Percentiles rank a stretch among this genome's conserved stretches.
Conservation (phyloP, 37 sponge, comb jelly and placozoan genomes). For the Geodia barretti region DNA sequence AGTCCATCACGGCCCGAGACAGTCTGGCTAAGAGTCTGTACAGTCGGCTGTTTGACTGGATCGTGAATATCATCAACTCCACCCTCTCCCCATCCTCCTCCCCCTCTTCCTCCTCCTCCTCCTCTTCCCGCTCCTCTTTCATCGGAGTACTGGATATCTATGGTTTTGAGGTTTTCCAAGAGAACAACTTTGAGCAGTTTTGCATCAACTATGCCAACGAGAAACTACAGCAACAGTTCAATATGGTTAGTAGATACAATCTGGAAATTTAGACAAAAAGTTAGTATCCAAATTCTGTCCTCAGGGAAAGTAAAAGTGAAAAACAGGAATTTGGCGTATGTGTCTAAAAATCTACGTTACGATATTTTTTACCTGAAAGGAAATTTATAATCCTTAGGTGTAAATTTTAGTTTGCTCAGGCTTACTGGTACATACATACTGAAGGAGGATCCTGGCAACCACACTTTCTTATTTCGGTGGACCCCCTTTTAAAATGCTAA, state of each 20-base stretch:
- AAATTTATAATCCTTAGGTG: too few species aligned
- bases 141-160: constrained; percentile 96
- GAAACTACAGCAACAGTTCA: constrained; percentile 95
- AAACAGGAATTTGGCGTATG: too few species aligned
- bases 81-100: constrained; percentile 24
- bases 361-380: too few species aligned
- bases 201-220: constrained; percentile 99
- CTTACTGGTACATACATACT: too few species aligned
- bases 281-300: too few species aligned
- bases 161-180: constrained; percentile 89
- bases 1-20: constrained; percentile 74
- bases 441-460: too few species aligned
- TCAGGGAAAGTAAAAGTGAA: too few species aligned
- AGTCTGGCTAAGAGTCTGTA: constrained; percentile 89
- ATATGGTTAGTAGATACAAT: constrained; percentile 46
- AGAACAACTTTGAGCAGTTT: constrained; percentile 95
- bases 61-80: constrained; percentile 75
- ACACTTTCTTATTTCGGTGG: neutral
- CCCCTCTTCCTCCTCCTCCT: neutral
- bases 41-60: constrained; percentile 81
- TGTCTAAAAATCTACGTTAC: too few species aligned
- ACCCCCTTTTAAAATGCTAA: too few species aligned
- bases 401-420: too few species aligned
- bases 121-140: constrained; percentile 31
- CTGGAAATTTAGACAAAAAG: too few species aligned